phyloP scores from a whole-genome alignment of 2,797 vertebrate genomes.

The Sarcophilus harrisii region DNA sequence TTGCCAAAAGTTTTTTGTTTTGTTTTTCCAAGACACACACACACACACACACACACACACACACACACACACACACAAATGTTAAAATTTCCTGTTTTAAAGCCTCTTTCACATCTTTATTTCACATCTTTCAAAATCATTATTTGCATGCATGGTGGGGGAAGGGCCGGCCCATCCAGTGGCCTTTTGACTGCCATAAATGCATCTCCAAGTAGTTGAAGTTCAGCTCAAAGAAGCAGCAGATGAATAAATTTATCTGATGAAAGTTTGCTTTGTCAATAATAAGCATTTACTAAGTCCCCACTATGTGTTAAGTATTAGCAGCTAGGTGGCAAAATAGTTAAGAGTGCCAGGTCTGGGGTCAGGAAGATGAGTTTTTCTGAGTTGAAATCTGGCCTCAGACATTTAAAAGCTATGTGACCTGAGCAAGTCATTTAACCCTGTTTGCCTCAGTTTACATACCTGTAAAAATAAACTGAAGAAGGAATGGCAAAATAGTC shows the following conservation, averaged over 20 bases:
- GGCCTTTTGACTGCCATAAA: background rate
- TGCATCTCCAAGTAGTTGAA: background rate
- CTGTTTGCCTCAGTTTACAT: background rate
- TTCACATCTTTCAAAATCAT: background rate
- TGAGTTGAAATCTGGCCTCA: background rate
- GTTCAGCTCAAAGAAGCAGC: background rate
- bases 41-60: too few species aligned
- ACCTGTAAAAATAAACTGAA: background rate
- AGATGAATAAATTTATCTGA: background rate
- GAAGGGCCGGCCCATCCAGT: background rate
- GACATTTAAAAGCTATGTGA: background rate
- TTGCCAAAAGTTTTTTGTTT: background rate
- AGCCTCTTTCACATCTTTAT: background rate
- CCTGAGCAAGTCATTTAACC: background rate
- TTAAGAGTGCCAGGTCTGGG: background rate
- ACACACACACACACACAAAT: background rate
- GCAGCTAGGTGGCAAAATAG: background rate
- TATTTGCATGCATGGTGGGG: background rate
- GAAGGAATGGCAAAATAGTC: background rate
- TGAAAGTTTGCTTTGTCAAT: background rate
- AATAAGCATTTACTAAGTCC: background rate
- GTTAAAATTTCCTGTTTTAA: background rate
- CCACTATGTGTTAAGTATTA: background rate
- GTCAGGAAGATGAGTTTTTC: background rate
- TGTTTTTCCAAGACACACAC: background rate